These are phyloP conservation scores for Xiphorhynchus elegans DNA, from an alignment of 2,113 vertebrate genomes.

Conservation along the genomic window DNA sequence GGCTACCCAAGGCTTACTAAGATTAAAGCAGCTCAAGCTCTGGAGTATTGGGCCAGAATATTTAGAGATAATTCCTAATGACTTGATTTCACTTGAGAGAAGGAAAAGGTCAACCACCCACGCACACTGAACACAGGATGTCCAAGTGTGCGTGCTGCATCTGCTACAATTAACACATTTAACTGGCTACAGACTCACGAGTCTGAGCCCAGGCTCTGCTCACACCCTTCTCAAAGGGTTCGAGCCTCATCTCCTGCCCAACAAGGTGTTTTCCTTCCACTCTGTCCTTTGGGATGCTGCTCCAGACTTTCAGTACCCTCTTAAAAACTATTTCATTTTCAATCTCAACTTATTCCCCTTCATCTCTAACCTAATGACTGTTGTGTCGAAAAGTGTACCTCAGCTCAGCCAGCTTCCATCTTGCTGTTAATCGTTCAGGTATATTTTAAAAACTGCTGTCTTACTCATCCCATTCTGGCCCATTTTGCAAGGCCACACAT, in stretches of 20 bases:
- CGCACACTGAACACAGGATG: rapidly evolving
- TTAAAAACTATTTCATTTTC: not conserved
- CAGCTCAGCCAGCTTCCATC: not conserved
- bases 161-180: not conserved
- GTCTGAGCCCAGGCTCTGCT: not conserved
- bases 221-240: not conserved
- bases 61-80: not conserved
- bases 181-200: not conserved
- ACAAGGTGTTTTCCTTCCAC: not conserved
- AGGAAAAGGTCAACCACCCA: conserved; percentile 36
- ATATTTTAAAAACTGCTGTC: not conserved
- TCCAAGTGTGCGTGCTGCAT: not conserved
- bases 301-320: not conserved
- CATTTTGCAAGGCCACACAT: not conserved
- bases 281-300: not conserved
- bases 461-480: not conserved
- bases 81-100: conserved; percentile 30
- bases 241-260: not conserved
- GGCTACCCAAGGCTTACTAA: not conserved
- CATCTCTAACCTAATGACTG: not conserved
- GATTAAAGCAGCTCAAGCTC: not conserved
- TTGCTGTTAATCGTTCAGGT: not conserved
- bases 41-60: not conserved
- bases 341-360: not conserved
- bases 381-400: not conserved